phyloP scores from a whole-genome alignment of 2,888 invertebrate species.

The Sisyra nigra region DNA sequence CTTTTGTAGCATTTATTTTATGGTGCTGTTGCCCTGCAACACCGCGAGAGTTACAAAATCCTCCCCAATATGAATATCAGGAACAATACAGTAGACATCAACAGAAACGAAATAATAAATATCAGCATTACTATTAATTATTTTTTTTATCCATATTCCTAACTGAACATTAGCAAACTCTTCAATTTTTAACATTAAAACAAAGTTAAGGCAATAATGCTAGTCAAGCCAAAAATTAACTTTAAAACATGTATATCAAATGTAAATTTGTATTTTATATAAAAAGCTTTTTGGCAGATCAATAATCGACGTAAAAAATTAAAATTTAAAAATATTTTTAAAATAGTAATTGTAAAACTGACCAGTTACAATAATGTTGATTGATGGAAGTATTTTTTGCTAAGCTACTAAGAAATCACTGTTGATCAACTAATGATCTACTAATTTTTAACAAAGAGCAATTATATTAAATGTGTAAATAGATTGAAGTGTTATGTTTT shows the following conservation, averaged over 20 bases:
- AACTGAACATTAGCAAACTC: not conserved
- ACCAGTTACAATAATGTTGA: no score
- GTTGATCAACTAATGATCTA: no score
- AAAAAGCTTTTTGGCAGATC: not conserved
- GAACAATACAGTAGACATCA: slow-evolving; percentile 22
- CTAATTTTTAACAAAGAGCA: no score
- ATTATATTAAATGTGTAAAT: no score
- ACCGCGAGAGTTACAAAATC: slow-evolving; percentile 22
- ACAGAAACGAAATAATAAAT: slow-evolving; percentile 10
- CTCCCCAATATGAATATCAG: slow-evolving; percentile 21
- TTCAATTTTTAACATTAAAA: not conserved
- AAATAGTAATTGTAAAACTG: no score
- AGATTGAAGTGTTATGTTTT: no score
- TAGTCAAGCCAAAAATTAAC: not conserved
- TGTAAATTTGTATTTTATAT: not conserved
- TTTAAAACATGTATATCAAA: not conserved
- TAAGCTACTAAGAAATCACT: no score
- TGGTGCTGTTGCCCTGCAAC: slow-evolving; percentile 45
- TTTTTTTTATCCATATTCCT: not conserved
- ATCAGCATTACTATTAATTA: slow-evolving; percentile 5
- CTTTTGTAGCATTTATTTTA: slow-evolving; percentile 42
- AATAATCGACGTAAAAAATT: no score
- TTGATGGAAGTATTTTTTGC: no score
- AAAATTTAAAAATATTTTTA: no score
- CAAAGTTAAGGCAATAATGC: not conserved